Conservation (phyloP, 2,113 vertebrate species). For the Phaethon lepturus region DNA sequence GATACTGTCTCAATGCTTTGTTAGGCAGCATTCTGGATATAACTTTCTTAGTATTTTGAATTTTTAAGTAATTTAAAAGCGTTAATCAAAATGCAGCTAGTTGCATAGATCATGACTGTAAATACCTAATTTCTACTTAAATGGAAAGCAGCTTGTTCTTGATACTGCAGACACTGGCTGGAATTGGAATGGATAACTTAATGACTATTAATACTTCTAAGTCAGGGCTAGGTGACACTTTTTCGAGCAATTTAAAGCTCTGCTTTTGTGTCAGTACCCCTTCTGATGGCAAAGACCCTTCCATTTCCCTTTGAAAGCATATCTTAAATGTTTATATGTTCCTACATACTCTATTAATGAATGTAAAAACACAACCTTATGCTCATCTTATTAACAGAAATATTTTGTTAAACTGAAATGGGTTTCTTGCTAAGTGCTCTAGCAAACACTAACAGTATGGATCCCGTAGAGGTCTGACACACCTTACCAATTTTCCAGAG, state of each 20-base stretch:
- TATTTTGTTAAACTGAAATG: background rate
- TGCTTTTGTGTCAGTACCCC: background rate
- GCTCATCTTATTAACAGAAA: background rate
- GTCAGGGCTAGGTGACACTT: background rate
- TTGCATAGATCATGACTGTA: background rate
- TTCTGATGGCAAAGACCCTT: background rate
- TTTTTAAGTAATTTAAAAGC: background rate
- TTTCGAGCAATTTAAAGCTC: background rate
- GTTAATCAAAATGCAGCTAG: background rate
- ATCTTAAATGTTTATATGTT: background rate
- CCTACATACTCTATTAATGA: background rate
- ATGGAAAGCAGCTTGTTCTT: background rate
- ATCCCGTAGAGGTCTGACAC: background rate
- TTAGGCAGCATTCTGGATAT: background rate
- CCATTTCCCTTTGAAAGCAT: background rate
- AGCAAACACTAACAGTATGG: background rate
- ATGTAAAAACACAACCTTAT: too few relatives aligned
- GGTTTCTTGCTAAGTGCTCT: fast-evolving
- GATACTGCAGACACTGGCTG: background rate
- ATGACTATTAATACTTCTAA: background rate
- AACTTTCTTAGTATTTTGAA: background rate
- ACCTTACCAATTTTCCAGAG: background rate
- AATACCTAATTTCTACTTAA: background rate
- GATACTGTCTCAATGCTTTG: background rate
- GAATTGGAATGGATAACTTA: background rate